These are phyloP conservation scores for Leptopterna dolabrata DNA, from an alignment of 2,888 invertebrate species.

Conservation along the genomic window DNA sequence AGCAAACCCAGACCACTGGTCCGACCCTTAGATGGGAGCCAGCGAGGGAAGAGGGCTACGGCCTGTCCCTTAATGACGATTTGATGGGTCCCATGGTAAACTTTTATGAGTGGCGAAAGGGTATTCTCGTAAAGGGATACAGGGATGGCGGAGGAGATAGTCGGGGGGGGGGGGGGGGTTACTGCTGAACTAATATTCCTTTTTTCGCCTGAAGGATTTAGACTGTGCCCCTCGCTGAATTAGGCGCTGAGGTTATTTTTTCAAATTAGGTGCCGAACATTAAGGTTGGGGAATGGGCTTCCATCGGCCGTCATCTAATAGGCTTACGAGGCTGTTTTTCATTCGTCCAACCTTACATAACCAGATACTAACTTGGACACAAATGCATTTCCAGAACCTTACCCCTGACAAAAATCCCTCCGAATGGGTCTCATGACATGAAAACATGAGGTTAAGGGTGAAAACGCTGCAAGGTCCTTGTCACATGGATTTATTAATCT, in stretches of 20 bases:
- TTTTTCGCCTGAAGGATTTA: background rate
- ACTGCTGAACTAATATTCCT: constrained; percentile 46
- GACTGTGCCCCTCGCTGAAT: constrained; percentile 3
- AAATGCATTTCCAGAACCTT: no score
- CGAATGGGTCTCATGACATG: no score
- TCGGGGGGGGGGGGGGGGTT: constrained; percentile 8
- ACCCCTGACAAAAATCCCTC: no score
- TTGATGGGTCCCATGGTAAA: constrained; percentile 54
- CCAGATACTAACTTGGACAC: no score
- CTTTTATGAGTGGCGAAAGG: constrained; percentile 45
- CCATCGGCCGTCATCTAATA: background rate
- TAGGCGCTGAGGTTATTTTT: constrained; percentile 41
- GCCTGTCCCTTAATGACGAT: constrained; percentile 46
- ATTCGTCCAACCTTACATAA: no score
- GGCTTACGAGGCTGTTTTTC: no score
- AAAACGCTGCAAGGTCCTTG: no score
- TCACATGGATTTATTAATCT: no score
- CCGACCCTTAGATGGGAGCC: background rate
- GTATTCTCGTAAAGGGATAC: constrained; percentile 1
- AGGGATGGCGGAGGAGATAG: background rate
- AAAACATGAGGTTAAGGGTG: no score
- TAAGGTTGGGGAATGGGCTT: constrained; percentile 15
- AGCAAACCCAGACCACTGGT: background rate
- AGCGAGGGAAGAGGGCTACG: background rate
- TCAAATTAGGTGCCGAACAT: constrained; percentile 46